These are phyloP conservation scores for Emydura subglobosa DNA, from an alignment of 2,113 vertebrate genomes.

Conservation along the genomic window DNA sequence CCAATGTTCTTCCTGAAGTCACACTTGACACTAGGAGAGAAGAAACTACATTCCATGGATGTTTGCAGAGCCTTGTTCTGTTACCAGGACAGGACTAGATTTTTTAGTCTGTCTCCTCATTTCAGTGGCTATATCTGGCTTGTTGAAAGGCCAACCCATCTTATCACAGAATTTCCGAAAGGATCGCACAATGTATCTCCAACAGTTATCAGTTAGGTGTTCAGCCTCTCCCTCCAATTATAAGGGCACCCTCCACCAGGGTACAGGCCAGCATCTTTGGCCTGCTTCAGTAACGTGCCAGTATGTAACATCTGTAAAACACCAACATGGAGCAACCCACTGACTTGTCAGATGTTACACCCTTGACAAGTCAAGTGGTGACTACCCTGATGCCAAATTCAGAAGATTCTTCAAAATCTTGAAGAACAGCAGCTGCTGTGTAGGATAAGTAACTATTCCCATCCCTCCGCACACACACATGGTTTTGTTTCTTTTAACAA, in stretches of 20 bases:
- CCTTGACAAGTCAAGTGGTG: neutral
- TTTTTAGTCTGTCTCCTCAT: neutral
- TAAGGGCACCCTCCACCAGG: too few species aligned
- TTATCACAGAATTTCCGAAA: neutral
- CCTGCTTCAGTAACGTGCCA: too few species aligned
- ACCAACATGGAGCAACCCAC: too few species aligned
- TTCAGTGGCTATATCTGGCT: neutral
- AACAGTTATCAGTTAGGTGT: neutral
- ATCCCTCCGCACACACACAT: too few species aligned
- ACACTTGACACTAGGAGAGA: neutral
- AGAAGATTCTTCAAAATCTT: too few species aligned
- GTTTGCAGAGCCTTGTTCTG: neutral
- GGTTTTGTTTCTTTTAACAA: too few species aligned
- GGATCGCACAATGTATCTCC: neutral
- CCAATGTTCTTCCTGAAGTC: neutral
- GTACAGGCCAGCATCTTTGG: too few species aligned
- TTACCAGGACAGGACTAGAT: neutral
- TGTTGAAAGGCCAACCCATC: neutral
- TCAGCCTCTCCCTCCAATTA: neutral
- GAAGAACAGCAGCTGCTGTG: too few species aligned
- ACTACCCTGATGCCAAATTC: neutral
- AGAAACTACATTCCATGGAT: neutral
- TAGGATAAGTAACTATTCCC: too few species aligned
- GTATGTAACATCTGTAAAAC: too few species aligned
- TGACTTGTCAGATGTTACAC: neutral